These are phyloP conservation scores for Neosalanx taihuensis DNA, from an alignment of 2,797 vertebrate genomes.

Conservation along the genomic window DNA sequence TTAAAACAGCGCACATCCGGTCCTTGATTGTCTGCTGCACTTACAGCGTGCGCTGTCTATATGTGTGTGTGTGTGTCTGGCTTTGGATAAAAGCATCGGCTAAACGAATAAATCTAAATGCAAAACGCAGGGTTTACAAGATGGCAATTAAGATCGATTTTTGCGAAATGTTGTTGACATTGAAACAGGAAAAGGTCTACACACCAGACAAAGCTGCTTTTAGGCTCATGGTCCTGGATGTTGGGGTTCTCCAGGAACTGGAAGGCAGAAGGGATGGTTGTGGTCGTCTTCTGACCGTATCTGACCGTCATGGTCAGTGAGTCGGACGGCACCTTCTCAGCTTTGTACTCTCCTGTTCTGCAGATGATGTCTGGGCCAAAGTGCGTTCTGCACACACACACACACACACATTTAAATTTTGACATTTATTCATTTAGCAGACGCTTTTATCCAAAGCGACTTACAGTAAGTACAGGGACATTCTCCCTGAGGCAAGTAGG, in stretches of 20 bases:
- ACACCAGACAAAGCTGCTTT: conserved; percentile 75
- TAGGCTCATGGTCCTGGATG: conserved; percentile 60
- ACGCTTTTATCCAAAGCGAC: no score
- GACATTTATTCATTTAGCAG: no score
- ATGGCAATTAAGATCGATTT: no score
- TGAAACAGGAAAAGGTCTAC: conserved; percentile 26
- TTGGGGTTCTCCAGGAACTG: conserved; percentile 71
- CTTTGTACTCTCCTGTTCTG: conserved; percentile 64
- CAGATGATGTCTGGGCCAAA: conserved; percentile 70
- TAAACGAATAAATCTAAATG: no score
- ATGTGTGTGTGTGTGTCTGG: no score
- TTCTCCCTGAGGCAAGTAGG: no score
- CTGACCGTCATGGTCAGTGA: conserved; percentile 52
- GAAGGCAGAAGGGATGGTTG: conserved; percentile 52
- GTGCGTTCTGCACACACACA: conserved; percentile 62
- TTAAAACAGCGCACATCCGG: background rate
- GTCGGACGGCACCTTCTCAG: conserved; percentile 64
- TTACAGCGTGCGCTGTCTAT: no score
- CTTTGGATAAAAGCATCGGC: no score
- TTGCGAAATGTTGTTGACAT: no score
- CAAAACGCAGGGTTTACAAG: no score
- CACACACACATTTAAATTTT: conserved; percentile 24
- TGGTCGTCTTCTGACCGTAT: conserved; percentile 67
- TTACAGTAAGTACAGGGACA: no score
- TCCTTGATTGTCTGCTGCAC: no score